phyloP scores from a whole-genome alignment of 2,797 vertebrate genomes.

The Sebastes nivosus region DNA sequence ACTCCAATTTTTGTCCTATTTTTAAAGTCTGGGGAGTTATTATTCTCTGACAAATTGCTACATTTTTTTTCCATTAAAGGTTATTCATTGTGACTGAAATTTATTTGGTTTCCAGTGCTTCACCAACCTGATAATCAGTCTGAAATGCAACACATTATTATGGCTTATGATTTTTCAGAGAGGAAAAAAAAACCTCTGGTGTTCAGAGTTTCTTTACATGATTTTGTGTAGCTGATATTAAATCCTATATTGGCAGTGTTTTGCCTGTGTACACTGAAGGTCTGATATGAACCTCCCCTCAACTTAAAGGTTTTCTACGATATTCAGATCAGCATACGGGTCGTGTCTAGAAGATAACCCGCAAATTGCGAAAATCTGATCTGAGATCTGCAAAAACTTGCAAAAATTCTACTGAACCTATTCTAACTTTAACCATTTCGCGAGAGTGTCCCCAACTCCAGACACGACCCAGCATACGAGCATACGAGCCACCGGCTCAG shows the following conservation, averaged over 20 bases:
- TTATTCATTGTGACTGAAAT: slow-evolving; percentile 12
- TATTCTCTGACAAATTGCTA: not conserved
- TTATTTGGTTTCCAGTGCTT: slow-evolving; percentile 1
- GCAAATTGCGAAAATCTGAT: no score
- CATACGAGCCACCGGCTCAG: no score
- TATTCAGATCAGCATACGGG: no score
- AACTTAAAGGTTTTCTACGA: not conserved
- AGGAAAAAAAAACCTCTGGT: not conserved
- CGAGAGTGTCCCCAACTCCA: no score
- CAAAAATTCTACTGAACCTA: no score
- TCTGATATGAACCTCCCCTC: not conserved
- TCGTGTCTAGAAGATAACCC: no score
- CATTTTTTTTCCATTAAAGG: not conserved
- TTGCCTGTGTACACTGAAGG: not conserved
- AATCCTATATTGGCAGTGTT: not conserved
- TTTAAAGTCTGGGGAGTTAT: not conserved
- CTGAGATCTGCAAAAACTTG: no score
- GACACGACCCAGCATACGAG: no score
- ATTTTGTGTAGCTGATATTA: not conserved
- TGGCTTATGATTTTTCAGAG: not conserved
- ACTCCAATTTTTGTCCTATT: not conserved
- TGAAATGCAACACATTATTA: not conserved
- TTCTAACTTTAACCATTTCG: no score
- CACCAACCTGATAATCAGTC: not conserved
- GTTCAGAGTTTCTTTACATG: not conserved